Conservation (phyloP, 2,113 vertebrate species). For the Gallinago media region DNA sequence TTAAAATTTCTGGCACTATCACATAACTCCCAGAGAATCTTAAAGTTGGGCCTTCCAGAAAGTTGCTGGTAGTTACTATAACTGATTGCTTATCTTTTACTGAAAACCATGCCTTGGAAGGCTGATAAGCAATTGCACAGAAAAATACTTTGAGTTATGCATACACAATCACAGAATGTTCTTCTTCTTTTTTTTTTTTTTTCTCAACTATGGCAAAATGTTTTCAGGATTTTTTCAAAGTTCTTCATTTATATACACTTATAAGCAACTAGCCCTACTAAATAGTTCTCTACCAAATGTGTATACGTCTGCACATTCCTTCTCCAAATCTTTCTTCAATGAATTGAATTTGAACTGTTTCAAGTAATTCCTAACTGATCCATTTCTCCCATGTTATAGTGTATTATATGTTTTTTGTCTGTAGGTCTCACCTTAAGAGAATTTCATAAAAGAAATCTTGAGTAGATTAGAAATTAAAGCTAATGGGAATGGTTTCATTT, state of each 20-base stretch:
- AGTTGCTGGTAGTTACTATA: not conserved
- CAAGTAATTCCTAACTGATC: not conserved
- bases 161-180: not conserved
- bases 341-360: not conserved
- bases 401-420: not conserved
- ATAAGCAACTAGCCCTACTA: not conserved
- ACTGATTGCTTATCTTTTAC: not conserved
- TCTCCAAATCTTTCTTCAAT: fast-evolving
- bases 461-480: not conserved
- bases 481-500: not conserved
- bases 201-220: not conserved
- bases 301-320: not conserved
- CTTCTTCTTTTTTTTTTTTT: not conserved
- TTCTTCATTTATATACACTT: not conserved
- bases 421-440: not conserved
- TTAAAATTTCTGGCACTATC: slow-evolving; percentile 15
- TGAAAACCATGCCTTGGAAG: not conserved
- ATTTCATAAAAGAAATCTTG: not conserved
- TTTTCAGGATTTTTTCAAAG: not conserved
- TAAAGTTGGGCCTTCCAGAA: not conserved
- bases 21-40: not conserved
- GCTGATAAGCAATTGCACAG: not conserved
- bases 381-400: not conserved
- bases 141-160: not conserved
- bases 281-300: not conserved